Conservation (phyloP, 2,797 vertebrate genomes). For the Peromyscus attwateri region DNA sequence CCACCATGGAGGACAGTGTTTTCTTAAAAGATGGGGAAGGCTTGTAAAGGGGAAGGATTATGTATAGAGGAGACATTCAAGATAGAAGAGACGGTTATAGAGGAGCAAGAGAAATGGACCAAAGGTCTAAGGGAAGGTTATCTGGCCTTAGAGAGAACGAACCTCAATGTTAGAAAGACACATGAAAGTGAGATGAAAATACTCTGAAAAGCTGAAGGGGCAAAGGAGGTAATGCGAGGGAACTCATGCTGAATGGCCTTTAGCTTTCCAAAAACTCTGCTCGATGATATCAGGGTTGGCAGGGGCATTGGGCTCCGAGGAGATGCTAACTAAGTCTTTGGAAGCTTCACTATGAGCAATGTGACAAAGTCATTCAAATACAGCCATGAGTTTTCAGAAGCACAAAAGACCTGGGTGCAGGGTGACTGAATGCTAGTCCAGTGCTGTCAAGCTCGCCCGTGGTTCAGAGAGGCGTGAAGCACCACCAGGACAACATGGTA, state of each 20-base stretch:
- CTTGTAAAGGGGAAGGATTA: not conserved
- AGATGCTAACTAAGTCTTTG: slow-evolving; percentile 14
- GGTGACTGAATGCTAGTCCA: not conserved
- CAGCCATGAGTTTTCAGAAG: not conserved
- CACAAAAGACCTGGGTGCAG: not conserved
- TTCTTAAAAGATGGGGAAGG: not conserved
- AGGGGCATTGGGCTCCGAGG: not conserved
- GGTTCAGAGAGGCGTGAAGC: not conserved
- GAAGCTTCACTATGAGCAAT: not conserved
- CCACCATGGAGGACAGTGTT: not conserved
- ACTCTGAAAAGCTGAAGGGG: not conserved
- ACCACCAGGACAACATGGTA: not conserved
- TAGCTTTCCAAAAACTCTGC: not conserved
- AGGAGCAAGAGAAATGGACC: not conserved
- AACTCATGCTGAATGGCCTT: not conserved
- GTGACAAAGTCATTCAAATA: not conserved
- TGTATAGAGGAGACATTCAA: not conserved
- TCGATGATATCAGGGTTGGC: not conserved
- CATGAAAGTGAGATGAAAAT: not conserved
- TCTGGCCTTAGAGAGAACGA: not conserved
- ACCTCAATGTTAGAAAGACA: not conserved
- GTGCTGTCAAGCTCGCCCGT: not conserved
- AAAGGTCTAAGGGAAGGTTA: not conserved
- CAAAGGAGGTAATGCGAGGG: not conserved
- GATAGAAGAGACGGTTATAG: not conserved